Base-by-base conservation (phyloP, 1,140 invertebrate genomes). In the Aphidius gifuensis region DNA sequence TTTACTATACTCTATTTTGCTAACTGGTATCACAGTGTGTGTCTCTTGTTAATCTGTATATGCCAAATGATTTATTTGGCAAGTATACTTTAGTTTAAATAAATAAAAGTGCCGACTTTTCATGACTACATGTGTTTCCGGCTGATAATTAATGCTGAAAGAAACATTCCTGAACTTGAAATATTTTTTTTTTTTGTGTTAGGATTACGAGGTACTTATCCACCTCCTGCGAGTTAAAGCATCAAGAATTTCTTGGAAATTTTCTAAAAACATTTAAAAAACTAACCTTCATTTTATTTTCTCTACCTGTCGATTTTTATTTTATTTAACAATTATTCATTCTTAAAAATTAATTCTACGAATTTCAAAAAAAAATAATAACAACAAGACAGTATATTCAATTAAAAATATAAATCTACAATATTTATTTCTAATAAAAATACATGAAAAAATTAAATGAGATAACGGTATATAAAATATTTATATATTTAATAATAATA, bases 71-170 rank as follows among this genome's bases (percentile, higher is more conserved):
- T 32, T 32, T 32, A 32, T 32, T 32, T 32, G 23, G 23, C 23
- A 32, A 32, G 23, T 32, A 4, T 32, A 32, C 1, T 32, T 32
- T 3, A 32, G 2, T 32, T 32, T 32, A 32, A 32, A 32, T 32
- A 32, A 3, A 32, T 32, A 32, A 32, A 32, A 4, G 4, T 32
- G 23, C 23, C 23, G 23, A 32, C 23, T 43, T 60, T 11, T 21
- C 40, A 6, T n/a, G 6, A 11, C 21, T 51, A 39, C 49, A 60
- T 60, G 58, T 50, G 58, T 60, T 60, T 60, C 48, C 48, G 49
- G 49, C 51, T 48, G 48, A 60, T 51, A 60, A 60, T 60, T 51
- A 48, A 60, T 49, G 38, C 39, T 42, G 48, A 40, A 43, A 60
- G 58, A 39, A 60, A 51, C 42, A 11, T 43, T n/a, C n/a, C 49